phyloP scores from a whole-genome alignment of 2,113 vertebrate species.

The Australoheros scitulus region DNA sequence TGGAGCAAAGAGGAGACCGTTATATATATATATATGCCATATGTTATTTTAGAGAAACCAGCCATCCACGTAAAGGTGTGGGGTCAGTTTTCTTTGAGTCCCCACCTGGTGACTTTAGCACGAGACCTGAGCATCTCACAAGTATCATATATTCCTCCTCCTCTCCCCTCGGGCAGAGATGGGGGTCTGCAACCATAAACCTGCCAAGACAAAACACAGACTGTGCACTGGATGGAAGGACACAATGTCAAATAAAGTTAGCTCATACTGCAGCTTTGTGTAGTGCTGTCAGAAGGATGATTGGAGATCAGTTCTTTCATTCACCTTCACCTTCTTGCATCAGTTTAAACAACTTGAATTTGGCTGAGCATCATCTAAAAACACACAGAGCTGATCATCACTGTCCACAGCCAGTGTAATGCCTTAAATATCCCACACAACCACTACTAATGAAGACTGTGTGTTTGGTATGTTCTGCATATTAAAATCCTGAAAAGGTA shows the following conservation, averaged over 20 bases:
- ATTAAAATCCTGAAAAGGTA: too few species aligned
- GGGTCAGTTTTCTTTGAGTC: slow-evolving; percentile 32
- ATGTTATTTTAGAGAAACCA: slow-evolving; percentile 24
- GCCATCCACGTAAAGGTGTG: not conserved
- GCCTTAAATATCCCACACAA: not conserved
- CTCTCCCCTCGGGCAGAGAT: slow-evolving; percentile 30
- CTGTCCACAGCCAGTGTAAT: not conserved
- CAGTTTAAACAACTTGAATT: not conserved
- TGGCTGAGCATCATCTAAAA: not conserved
- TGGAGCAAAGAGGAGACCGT: not conserved
- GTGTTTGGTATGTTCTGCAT: not conserved
- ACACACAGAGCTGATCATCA: not conserved
- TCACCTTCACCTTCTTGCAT: not conserved
- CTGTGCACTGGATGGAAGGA: too few species aligned
- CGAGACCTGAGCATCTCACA: slow-evolving; percentile 37
- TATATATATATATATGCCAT: not conserved
- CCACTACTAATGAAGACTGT: not conserved
- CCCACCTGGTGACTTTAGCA: slow-evolving; percentile 33
- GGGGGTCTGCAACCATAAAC: slow-evolving; percentile 20
- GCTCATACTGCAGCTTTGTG: slow-evolving; percentile 36
- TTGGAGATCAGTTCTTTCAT: slow-evolving; percentile 1
- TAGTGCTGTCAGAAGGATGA: not conserved
- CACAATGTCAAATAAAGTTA: slow-evolving; percentile 17
- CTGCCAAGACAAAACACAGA: slow-evolving; percentile 48
- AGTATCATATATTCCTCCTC: slow-evolving; percentile 52